Evolutionary conservation across 1,140 invertebrate genomes (phyloP).

Genomic region (Goniozus legneri): DNA sequence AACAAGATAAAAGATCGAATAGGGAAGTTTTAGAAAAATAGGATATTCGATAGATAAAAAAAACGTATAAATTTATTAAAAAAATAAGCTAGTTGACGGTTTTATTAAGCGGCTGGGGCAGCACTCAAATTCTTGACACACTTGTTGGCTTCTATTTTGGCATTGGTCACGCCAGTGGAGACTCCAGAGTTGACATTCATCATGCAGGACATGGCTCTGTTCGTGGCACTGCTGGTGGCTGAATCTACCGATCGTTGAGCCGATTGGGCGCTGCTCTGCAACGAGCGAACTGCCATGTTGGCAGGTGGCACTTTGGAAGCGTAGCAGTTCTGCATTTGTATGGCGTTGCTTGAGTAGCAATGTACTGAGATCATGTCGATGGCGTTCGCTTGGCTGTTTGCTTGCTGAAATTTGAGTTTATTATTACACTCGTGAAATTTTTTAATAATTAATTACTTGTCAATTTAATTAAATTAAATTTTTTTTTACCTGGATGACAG

Average conservation of each 20-base stretch:
- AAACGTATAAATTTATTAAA: too few species aligned
- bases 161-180: not conserved
- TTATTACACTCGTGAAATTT: not conserved
- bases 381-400: not conserved
- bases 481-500: not conserved
- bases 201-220: not conserved
- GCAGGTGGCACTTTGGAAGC: not conserved
- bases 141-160: not conserved
- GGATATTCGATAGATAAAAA: too few species aligned
- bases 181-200: not conserved
- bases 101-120: too few species aligned
- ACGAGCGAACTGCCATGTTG: not conserved
- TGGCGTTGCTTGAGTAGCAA: not conserved
- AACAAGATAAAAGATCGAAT: too few species aligned
- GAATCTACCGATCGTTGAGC: not conserved
- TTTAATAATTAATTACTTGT: not conserved
- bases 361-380: not conserved
- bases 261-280: not conserved
- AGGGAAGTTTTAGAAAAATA: too few species aligned
- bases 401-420: not conserved
- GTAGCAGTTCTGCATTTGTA: slow-evolving; percentile 3
- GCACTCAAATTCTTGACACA: not conserved
- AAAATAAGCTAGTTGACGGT: too few species aligned
- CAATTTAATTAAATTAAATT: not conserved
- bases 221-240: not conserved